Base-by-base conservation (phyloP, 2,797 vertebrate species). In the Manis javanica region DNA sequence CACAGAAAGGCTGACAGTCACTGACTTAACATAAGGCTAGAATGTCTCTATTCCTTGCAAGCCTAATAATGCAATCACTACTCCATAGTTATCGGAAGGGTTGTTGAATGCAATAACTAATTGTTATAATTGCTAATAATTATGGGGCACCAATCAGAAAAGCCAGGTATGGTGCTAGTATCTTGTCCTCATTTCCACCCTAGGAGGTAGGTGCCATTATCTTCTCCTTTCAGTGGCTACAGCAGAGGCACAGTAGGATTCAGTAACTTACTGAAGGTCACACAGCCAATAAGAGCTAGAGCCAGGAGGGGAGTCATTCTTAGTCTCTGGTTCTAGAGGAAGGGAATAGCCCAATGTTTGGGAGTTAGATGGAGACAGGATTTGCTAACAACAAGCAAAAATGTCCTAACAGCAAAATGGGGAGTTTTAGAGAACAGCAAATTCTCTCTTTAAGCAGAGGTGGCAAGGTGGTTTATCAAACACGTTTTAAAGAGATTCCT, bases 321-420 rank as follows among this genome's bases (percentile, higher is more conserved):
- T 26, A n/a, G 42, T 64, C 53, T 88, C 51, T 49, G n/a, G 23
- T 93, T 84, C 39, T 39, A 57, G 69, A 79, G 11, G 5, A 13
- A 79, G 21, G 57, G 21, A 26, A 0, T 57, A 49, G 26, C 29
- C n/a, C 39, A n/a, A 5, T 21, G 15, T 14, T 49, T 51, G 49
- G 78, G 61, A 87, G 7, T 78, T 66, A 87, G 26, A 31, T 15
- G 34, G 66, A 82, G 61, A 21, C 21, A 64, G n/a, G 2, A 63
- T 94, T 95, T 89, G 51, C 21, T 94, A 57, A 91, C 3, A 15
- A 5, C 31, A 66, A 95, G 46, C 23, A 92, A 82, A 86, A 94
- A 55, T n/a, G 55, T 71, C 39, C 57, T 66, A 61, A 46, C 3
- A 72, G 31, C 34, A 26, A 26, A 75, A 74, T 24, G 10, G 29